Evolutionary conservation across 92 coral and sea anemone genomes (phyloP).

Genomic region (Desmophyllum pertusum): DNA sequence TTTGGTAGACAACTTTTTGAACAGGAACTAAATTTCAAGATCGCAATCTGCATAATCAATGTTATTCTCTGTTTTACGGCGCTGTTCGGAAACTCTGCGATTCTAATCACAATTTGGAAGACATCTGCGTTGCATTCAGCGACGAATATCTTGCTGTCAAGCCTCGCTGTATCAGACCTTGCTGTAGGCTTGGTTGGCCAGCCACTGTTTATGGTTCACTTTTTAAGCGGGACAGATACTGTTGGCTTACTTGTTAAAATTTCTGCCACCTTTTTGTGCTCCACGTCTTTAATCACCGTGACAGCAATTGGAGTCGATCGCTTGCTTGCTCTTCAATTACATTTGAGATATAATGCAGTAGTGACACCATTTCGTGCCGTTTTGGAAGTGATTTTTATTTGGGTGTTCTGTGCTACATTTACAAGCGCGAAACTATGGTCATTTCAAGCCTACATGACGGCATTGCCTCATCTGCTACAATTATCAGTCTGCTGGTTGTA

Average conservation of each 20-base stretch:
- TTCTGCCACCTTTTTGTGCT: neutral
- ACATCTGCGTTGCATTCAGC: neutral
- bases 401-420: neutral
- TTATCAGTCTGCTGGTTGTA: neutral
- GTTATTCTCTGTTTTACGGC: neutral
- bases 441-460: neutral
- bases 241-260: neutral
- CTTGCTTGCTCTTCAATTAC: neutral
- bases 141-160: conserved; percentile 1
- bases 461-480: neutral
- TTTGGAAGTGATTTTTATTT: neutral
- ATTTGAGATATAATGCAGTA: neutral
- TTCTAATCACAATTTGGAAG: neutral
- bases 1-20: neutral
- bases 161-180: conserved; percentile 1
- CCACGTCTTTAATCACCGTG: neutral
- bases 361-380: neutral
- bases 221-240: neutral
- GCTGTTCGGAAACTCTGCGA: neutral
- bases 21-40: neutral
- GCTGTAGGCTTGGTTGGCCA: neutral
- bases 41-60: neutral
- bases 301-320: conserved; percentile 11
- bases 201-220: neutral
- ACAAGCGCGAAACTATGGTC: neutral